Evolutionary conservation across 2,113 vertebrate genomes (phyloP), one percentile per base, ranked within the genome.

Genomic region (Heloderma charlesbogerti): DNA sequence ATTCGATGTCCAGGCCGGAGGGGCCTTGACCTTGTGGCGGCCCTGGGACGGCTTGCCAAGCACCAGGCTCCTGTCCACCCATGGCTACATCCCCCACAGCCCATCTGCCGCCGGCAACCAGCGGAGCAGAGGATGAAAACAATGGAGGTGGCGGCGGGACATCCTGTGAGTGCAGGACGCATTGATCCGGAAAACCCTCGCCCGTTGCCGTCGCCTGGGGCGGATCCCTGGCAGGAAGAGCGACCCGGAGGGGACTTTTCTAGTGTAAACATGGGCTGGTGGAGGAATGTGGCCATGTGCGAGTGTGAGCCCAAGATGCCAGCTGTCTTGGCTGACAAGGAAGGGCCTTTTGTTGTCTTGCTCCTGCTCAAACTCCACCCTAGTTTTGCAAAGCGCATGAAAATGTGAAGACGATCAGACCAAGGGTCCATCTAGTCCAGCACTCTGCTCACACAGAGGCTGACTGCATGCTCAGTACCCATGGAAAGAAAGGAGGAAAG

Each of bases 111-210:
- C 0, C 80, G 4, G 88, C 86, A 92, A 92, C 86, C 83, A 88
- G 85, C 67, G 51, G 92, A 89, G 1, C 0, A 48, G 15, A 10
- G 27, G 80, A 12, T 9, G 66, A 79, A 75, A 75, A 91, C 92
- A 93, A 94, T 75, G 83, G 0, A 79, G 0, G 92, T 92, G 93
- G 72, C 27, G 69, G 40, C 54, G 79, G 66, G 89, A 87, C 67
- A 57, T 90, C 89, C 84, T 85, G 0, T 37, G 2, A 1, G 4
- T 1, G 2, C 22, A 4, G 66, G 3, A 83, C 22, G 69, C 0
- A 0, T 22, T 15, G 2, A 57, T 31, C n/a, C 9, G 1, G 1
- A 31, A 45, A 29, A 13, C 2, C 10, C 31, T 54, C 20, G 1
- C 40, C n/a, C 20, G 16, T 3, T 6, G n/a, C 27, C 37, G 83